Evolutionary conservation across 2,113 vertebrate genomes (phyloP), one percentile per base, ranked within the genome.

Genomic region (Colossoma macropomum): DNA sequence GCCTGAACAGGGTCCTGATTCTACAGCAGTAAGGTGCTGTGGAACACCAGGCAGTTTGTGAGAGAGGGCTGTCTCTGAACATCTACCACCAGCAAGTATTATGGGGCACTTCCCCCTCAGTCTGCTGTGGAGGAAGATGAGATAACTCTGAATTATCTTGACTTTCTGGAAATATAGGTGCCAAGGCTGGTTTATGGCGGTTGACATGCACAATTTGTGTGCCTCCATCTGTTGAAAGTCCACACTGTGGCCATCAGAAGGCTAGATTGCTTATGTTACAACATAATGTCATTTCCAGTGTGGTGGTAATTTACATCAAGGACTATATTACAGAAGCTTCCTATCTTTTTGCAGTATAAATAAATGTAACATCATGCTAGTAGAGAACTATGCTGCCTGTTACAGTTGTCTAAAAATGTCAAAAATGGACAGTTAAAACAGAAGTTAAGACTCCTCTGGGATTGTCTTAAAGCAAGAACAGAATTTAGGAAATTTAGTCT

Each of bases 301-400:
- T 73, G 70, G 70, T n/a, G 41, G 34, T 5, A 73, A 25, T 50
- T 73, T 73, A 25, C 70, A 52, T n/a, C n/a, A n/a, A n/a, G n/a
- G n/a, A n/a, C n/a, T n/a, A n/a, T n/a, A n/a, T n/a, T n/a, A n/a
- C n/a, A n/a, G n/a, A n/a, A n/a, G n/a, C n/a, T n/a, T n/a, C n/a
- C n/a, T n/a, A n/a, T n/a, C n/a, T n/a, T n/a, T n/a, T n/a, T n/a
- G n/a, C n/a, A n/a, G n/a, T n/a, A n/a, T n/a, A n/a, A n/a, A n/a
- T n/a, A n/a, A n/a, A n/a, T n/a, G n/a, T n/a, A n/a, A n/a, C n/a
- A n/a, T n/a, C n/a, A n/a, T n/a, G n/a, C n/a, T n/a, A n/a, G n/a
- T n/a, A n/a, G n/a, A n/a, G n/a, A n/a, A n/a, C n/a, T n/a, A n/a
- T n/a, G n/a, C n/a, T n/a, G n/a, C n/a, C n/a, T n/a, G n/a, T n/a